Evolutionary conservation across 2,113 vertebrate species (phyloP).

Genomic region (Chionis minor): DNA sequence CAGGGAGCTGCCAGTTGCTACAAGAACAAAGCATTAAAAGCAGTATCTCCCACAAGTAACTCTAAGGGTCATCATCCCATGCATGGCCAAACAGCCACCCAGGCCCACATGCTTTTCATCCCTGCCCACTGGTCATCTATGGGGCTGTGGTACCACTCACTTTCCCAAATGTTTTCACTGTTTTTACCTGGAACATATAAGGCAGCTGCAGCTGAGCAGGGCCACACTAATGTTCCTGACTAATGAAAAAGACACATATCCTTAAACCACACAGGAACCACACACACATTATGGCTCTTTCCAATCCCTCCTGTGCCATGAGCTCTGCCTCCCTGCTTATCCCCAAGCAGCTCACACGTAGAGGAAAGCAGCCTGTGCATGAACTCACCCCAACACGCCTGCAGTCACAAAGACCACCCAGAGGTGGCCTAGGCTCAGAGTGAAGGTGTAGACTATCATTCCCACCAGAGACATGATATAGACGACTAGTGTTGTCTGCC

Average conservation of each 20-base stretch:
- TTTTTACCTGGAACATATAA: neutral
- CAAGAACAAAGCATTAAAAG: neutral
- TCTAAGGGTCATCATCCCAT: neutral
- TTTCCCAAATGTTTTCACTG: neutral
- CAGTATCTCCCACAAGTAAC: neutral
- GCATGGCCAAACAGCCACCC: neutral
- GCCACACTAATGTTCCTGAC: fast-evolving
- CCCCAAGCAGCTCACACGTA: neutral
- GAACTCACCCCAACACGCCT: constrained; percentile 87
- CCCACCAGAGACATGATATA: constrained; percentile 87
- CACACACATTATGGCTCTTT: neutral
- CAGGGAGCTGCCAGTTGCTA: neutral
- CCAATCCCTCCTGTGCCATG: neutral
- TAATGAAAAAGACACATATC: neutral
- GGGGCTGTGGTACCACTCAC: neutral
- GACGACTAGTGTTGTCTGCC: constrained; percentile 85
- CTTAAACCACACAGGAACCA: neutral
- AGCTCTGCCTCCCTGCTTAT: neutral
- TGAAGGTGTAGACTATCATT: constrained; percentile 88
- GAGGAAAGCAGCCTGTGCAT: neutral
- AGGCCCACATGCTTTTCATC: neutral
- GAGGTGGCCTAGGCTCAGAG: constrained; percentile 82
- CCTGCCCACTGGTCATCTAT: neutral
- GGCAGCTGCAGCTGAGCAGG: neutral
- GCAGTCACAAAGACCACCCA: constrained; percentile 94